These are phyloP conservation scores for Oplegnathus fasciatus DNA, from an alignment of 2,113 vertebrate genomes.

Conservation along the genomic window DNA sequence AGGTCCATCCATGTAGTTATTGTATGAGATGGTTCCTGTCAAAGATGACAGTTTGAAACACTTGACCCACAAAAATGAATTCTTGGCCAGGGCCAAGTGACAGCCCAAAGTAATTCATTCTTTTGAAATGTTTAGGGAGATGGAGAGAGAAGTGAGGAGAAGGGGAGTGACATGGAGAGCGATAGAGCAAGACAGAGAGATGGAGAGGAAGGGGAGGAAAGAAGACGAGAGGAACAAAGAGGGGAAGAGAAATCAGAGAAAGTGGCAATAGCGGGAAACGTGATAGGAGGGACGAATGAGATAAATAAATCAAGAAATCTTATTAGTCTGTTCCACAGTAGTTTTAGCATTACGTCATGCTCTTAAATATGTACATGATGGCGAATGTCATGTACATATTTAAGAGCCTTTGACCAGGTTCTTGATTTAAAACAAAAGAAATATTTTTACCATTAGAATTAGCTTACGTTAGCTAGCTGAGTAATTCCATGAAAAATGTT, in stretches of 20 bases:
- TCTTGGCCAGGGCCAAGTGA: constrained; percentile 84
- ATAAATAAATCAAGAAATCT: not conserved
- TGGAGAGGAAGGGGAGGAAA: constrained; percentile 25
- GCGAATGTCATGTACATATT: not conserved
- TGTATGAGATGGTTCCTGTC: constrained; percentile 85
- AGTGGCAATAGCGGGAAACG: not conserved
- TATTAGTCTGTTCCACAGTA: not conserved
- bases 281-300: not conserved
- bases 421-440: too few relatives aligned
- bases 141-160: constrained; percentile 71
- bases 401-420: too few relatives aligned
- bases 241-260: constrained; percentile 14
- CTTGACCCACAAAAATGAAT: constrained; percentile 87
- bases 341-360: not conserved
- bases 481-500: not conserved
- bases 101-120: constrained; percentile 84
- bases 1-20: constrained; percentile 83
- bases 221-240: constrained; percentile 50
- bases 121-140: constrained; percentile 80
- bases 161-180: constrained; percentile 66
- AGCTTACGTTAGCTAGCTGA: not conserved
- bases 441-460: not conserved
- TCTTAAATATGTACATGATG: too few relatives aligned
- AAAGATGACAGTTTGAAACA: constrained; percentile 86
- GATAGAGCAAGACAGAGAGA: constrained; percentile 73